Conservation (phyloP, 2,888 invertebrate species). For the Halictus ligatus region DNA sequence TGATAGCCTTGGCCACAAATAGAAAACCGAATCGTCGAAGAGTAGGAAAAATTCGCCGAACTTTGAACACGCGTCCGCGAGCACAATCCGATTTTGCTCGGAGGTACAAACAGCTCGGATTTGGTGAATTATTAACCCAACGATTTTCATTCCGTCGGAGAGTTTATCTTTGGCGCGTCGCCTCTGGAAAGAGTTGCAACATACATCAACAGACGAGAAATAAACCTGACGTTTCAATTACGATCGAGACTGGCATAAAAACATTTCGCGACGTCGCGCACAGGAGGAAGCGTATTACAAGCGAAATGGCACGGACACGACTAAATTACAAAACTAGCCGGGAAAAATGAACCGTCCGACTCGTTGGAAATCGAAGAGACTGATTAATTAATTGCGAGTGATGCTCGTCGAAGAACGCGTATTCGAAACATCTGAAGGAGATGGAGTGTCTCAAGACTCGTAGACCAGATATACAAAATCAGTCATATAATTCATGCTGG, state of each 20-base stretch:
- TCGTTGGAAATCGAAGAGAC: constrained; percentile 44
- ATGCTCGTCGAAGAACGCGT: constrained; percentile 57
- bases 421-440: constrained; percentile 44
- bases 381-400: constrained; percentile 67
- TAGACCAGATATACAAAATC: constrained; percentile 32
- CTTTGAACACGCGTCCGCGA: no score
- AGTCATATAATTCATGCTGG: constrained; percentile 58
- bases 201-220: not conserved
- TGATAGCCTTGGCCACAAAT: no score
- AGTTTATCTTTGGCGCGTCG: not conserved
- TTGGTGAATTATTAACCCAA: no score
- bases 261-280: not conserved
- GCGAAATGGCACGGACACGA: constrained; percentile 7
- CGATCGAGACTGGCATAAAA: not conserved
- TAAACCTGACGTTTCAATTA: constrained; percentile 6
- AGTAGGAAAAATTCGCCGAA: not conserved
- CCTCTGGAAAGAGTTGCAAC: not conserved
- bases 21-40: no score
- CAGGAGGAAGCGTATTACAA: constrained; percentile 31
- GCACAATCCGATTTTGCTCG: no score
- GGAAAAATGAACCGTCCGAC: constrained; percentile 37
- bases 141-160: not conserved
- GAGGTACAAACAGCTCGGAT: no score
- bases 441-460: constrained; percentile 49
- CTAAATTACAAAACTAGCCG: constrained; percentile 44